These are phyloP conservation scores for Melanotaenia trifasciata DNA, from an alignment of 2,797 vertebrate species.

Conservation along the genomic window DNA sequence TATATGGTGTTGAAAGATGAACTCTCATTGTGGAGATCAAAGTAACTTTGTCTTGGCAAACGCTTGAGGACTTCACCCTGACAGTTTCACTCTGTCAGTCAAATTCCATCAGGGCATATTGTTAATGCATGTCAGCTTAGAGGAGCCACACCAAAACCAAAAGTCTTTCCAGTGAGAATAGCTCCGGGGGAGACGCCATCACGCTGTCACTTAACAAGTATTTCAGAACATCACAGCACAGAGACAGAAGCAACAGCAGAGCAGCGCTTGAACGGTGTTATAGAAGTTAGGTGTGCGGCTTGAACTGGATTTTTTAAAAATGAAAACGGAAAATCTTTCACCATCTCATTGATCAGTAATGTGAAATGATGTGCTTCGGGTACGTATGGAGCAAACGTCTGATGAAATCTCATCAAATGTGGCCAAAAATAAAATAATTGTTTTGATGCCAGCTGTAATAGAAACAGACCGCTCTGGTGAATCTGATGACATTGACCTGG, in stretches of 20 bases:
- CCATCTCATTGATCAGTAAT: neutral
- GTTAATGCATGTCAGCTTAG: slow-evolving; percentile 42
- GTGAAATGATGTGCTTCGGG: neutral
- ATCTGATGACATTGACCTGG: neutral
- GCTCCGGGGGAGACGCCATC: slow-evolving; percentile 9
- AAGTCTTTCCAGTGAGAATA: slow-evolving; percentile 23
- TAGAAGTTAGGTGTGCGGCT: neutral
- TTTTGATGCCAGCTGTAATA: neutral
- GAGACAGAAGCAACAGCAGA: neutral
- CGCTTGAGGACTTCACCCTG: slow-evolving; percentile 45
- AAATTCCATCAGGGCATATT: slow-evolving; percentile 24
- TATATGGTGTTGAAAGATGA: slow-evolving; percentile 57
- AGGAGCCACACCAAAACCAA: slow-evolving; percentile 42
- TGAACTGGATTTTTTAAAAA: neutral
- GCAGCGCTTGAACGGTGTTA: neutral
- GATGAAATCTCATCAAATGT: neutral
- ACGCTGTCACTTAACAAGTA: slow-evolving; percentile 18
- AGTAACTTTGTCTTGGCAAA: slow-evolving; percentile 63
- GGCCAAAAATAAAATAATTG: neutral
- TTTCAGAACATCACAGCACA: slow-evolving; percentile 22
- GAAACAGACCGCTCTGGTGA: neutral
- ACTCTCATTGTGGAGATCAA: slow-evolving; percentile 59
- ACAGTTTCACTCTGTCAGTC: slow-evolving; percentile 65
- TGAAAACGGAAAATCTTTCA: neutral
- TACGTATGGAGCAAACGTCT: neutral